Evolutionary conservation across 2,113 vertebrate species (phyloP).

Genomic region (Seriola rivoliana): DNA sequence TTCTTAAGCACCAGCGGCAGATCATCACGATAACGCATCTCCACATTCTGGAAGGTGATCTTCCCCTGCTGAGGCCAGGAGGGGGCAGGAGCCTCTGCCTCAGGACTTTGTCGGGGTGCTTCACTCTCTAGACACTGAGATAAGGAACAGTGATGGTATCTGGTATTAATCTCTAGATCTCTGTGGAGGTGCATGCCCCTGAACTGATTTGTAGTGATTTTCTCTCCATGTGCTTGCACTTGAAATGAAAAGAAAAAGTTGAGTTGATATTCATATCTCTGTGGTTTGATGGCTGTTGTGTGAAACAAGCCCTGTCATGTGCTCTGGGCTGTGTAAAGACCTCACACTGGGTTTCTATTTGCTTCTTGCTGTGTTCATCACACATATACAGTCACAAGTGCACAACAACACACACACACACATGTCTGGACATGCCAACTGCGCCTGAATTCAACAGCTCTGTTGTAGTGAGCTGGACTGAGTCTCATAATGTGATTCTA

Average conservation of each 20-base stretch:
- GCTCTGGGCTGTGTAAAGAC: conserved; percentile 41
- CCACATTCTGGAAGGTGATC: conserved; percentile 85
- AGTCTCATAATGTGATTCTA: background rate
- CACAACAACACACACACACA: background rate
- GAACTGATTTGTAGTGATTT: conserved; percentile 51
- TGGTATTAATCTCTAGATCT: conserved; percentile 64
- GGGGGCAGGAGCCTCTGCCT: conserved; percentile 67
- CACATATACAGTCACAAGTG: conserved; percentile 21
- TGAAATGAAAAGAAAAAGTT: conserved; percentile 28
- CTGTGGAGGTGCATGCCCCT: conserved; percentile 40
- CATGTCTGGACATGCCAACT: background rate
- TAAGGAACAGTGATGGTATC: conserved; percentile 50
- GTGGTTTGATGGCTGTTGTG: conserved; percentile 54
- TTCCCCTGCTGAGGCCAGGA: conserved; percentile 85
- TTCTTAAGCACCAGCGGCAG: conserved; percentile 86
- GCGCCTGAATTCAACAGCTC: conserved; percentile 15
- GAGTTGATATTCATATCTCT: conserved; percentile 37
- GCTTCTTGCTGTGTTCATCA: conserved; percentile 39
- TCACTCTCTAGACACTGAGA: conserved; percentile 85
- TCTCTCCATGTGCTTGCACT: conserved; percentile 33
- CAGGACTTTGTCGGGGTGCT: conserved; percentile 65
- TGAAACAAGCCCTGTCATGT: conserved; percentile 56
- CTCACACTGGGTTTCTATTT: conserved; percentile 52
- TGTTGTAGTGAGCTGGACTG: conserved; percentile 4
- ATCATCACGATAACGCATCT: conserved; percentile 84